A percentile compares a stretch with the other conserved stretches of the same genome.
These are phyloP conservation scores for Ochotona princeps DNA, from an alignment of 2,113 vertebrate genomes.

Conservation along the genomic window DNA sequence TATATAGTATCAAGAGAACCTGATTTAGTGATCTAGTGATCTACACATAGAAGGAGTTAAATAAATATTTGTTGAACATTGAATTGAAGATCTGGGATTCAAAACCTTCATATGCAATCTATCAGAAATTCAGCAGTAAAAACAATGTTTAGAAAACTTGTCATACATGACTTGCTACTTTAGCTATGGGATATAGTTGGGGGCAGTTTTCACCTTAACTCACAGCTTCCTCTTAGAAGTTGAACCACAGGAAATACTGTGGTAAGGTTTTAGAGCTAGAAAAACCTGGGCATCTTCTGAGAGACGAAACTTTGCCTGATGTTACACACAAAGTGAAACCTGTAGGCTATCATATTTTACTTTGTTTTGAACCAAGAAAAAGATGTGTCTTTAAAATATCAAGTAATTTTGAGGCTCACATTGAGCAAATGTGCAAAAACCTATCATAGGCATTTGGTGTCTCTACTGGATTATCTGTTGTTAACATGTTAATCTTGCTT, in stretches of 20 bases:
- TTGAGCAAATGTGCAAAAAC: constrained; percentile 18
- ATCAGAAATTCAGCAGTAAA: neutral
- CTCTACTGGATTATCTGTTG: constrained; percentile 3
- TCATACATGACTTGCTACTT: neutral
- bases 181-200: neutral
- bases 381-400: neutral
- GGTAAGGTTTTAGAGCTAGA: constrained; percentile 1
- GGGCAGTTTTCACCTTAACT: neutral
- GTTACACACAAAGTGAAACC: neutral
- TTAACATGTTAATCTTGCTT: neutral
- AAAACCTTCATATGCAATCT: constrained; percentile 3
- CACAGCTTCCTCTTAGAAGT: neutral
- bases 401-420: constrained; percentile 6
- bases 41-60: neutral
- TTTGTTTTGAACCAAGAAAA: constrained; percentile 36
- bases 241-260: neutral
- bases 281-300: constrained; percentile 15
- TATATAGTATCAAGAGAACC: neutral
- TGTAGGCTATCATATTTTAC: constrained; percentile 11
- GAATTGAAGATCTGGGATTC: constrained; percentile 5
- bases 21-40: constrained; percentile 30
- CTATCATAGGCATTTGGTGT: neutral
- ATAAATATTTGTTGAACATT: neutral
- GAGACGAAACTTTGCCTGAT: neutral
- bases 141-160: neutral